Conservation (phyloP, 2,888 invertebrate species). For the Macrophya alboannulata region DNA sequence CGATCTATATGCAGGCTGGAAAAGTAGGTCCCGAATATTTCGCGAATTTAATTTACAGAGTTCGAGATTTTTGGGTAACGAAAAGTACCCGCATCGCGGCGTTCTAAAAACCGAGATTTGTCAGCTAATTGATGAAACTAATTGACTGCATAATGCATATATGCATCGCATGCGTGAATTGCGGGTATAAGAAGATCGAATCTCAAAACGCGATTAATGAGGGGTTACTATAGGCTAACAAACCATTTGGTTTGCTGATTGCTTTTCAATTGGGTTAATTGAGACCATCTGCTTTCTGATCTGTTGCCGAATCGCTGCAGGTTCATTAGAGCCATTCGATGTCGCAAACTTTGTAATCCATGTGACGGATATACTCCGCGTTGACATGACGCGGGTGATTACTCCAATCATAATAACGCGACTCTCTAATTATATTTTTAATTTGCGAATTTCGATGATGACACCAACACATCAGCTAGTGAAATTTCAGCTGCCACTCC, state of each 20-base stretch:
- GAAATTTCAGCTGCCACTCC: neutral
- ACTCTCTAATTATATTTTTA: too few relatives aligned
- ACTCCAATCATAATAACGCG: too few relatives aligned
- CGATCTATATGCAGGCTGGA: constrained; percentile 45
- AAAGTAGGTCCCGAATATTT: neutral
- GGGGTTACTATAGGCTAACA: constrained; percentile 46
- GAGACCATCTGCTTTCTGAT: constrained; percentile 20
- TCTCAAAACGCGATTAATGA: constrained; percentile 23
- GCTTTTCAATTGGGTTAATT: constrained; percentile 42
- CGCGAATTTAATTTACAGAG: neutral
- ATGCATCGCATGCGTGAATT: neutral
- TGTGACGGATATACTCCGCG: neutral
- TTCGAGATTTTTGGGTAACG: neutral
- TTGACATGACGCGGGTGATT: neutral
- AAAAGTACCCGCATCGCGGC: too few relatives aligned
- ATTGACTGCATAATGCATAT: neutral
- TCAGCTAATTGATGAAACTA: neutral
- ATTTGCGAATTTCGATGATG: neutral
- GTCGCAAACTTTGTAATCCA: constrained; percentile 33
- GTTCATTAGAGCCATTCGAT: constrained; percentile 41
- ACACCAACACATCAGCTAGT: neutral
- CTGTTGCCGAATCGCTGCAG: constrained; percentile 35
- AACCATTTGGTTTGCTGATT: constrained; percentile 39
- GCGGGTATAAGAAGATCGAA: neutral
- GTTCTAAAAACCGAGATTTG: too few relatives aligned